These are phyloP conservation scores for Microvelia longipes DNA, from an alignment of 1,140 invertebrate genomes.

Conservation along the genomic window DNA sequence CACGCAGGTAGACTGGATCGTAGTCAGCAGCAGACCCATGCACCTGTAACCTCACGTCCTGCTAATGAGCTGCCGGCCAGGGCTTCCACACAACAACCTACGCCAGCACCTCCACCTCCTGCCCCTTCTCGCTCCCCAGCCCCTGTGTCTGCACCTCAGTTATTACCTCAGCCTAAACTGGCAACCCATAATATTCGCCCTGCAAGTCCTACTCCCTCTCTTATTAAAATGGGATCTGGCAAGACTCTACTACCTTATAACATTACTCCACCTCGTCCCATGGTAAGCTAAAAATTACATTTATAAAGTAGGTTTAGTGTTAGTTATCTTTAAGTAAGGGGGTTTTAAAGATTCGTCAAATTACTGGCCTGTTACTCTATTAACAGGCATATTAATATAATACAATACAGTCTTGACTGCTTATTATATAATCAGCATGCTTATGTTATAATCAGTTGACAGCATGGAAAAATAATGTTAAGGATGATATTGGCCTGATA, in stretches of 20 bases:
- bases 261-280: conserved; percentile 66
- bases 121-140: conserved; percentile 29
- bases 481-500: no score
- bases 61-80: conserved; percentile 17
- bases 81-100: conserved; percentile 21
- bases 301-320: background rate
- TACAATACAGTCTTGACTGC: no score
- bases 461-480: no score
- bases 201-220: conserved; percentile 25
- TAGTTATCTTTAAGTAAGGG: no score
- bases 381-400: no score
- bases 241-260: conserved; percentile 73
- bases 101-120: conserved; percentile 18
- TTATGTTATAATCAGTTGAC: no score
- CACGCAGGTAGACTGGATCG: background rate
- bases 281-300: conserved; percentile 32
- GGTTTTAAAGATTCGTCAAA: no score
- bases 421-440: no score
- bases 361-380: no score
- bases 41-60: conserved; percentile 19
- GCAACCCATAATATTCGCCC: conserved; percentile 33
- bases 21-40: conserved; percentile 3
- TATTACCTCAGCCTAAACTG: background rate
- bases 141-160: background rate
- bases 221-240: conserved; percentile 30